Evolutionary conservation across 2,113 vertebrate genomes (phyloP).

Genomic region (Xyrauchen texanus): DNA sequence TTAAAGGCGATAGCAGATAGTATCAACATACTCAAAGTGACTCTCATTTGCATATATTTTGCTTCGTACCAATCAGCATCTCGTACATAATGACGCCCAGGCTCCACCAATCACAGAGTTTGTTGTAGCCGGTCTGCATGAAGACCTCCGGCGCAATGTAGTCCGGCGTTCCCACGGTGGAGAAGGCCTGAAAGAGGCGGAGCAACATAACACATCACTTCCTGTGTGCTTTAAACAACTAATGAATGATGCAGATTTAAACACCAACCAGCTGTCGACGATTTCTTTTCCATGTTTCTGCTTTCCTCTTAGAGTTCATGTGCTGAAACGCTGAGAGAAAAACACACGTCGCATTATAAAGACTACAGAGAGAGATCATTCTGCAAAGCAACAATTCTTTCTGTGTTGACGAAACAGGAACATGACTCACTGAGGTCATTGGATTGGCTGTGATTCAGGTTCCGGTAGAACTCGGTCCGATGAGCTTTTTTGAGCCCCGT

Average conservation of each 20-base stretch:
- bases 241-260: background rate
- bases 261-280: slow-evolving; percentile 82
- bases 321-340: slow-evolving; percentile 81
- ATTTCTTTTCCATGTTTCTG: slow-evolving; percentile 92
- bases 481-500: slow-evolving; percentile 90
- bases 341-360: background rate
- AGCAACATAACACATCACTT: slow-evolving; percentile 22
- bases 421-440: slow-evolving; percentile 85
- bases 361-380: too few species aligned
- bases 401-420: background rate
- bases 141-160: slow-evolving; percentile 92
- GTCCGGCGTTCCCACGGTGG: slow-evolving; percentile 87
- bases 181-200: slow-evolving; percentile 78
- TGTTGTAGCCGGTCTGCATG: slow-evolving; percentile 90
- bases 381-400: too few species aligned
- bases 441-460: slow-evolving; percentile 84
- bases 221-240: background rate
- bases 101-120: slow-evolving; percentile 91
- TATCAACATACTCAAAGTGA: too few species aligned
- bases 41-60: background rate
- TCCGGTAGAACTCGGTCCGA: slow-evolving; percentile 86
- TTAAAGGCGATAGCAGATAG: too few species aligned
- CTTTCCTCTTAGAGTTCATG: slow-evolving; percentile 93
- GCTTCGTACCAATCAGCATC: slow-evolving; percentile 84
- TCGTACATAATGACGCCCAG: slow-evolving; percentile 91